Base-by-base conservation (phyloP, 2,888 invertebrate genomes). In the Macrophya annulata region DNA sequence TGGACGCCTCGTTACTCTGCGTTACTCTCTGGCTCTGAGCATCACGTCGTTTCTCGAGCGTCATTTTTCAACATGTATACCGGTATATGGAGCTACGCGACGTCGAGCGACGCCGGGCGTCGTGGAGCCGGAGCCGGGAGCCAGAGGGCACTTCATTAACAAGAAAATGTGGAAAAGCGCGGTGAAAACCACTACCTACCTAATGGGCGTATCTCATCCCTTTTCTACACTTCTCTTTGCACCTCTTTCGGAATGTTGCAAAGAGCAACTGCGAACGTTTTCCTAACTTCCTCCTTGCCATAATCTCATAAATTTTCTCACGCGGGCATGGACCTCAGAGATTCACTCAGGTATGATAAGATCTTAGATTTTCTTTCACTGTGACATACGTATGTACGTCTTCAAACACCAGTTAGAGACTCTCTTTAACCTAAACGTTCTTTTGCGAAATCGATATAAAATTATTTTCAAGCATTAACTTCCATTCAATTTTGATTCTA, bases 1-100 rank as follows among this genome's bases (percentile, higher is more conserved):
- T 91, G 91, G 91, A 91, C 88, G 89, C 90, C 90, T 91, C 91
- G 91, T 91, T 91, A 90, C 90, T 89, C 87, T 87, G 88, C 86
- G 89, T 88, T 88, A 91, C 89, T 90, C 85, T 85, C 83, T 82
- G 74, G 85, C 76, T 87, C 86, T 71, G 68, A 83, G 71, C 83
- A 74, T 48, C 74, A 48, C 83, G 40, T 65, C 83, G 83, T 48
- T 48, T 48, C 43, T 65, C 62, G 31, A 81, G 83, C 68, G 48
- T 83, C 83, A 83, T 83, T 83, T 83, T 83, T 83, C 71, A 81
- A 43, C 43, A n/a, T 77, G 51, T 37, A 55, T 77, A 55, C 25
- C 31, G 55, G 25, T 51, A 31, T 48, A 77, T 31, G 55, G 81
- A 81, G 81, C 12, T 59, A 37, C 59, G 43, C 81, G 59, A 81